Conservation (phyloP, 2,113 vertebrate genomes). For the Puffinus mauretanicus region DNA sequence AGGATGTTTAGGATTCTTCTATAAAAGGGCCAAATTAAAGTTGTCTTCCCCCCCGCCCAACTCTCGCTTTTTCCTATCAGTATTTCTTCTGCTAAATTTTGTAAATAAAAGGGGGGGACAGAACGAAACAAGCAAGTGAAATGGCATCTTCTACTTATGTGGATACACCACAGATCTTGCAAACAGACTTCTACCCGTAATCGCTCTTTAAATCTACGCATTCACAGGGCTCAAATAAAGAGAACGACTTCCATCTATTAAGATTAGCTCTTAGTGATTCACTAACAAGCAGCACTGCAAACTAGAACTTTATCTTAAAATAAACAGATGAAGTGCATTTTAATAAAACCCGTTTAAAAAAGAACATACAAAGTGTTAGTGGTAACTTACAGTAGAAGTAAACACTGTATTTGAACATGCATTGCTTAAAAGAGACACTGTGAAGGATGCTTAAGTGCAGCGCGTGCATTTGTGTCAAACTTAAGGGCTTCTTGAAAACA, state of each 20-base stretch:
- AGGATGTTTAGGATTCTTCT: neutral
- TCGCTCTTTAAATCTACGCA: neutral
- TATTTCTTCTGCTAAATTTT: neutral
- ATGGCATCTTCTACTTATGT: neutral
- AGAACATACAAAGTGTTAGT: constrained; percentile 5
- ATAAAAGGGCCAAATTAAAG: neutral
- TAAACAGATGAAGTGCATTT: neutral
- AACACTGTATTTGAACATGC: neutral
- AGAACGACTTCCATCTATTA: neutral
- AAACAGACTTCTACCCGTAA: neutral
- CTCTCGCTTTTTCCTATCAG: neutral
- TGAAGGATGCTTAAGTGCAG: neutral
- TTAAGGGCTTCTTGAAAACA: neutral
- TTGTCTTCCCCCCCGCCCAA: neutral
- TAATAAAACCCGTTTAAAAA: neutral
- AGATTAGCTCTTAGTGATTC: neutral
- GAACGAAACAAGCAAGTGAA: neutral
- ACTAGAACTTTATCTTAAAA: neutral
- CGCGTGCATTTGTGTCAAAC: no score
- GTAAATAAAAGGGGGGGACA: neutral
- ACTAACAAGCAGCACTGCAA: neutral
- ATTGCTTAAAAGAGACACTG: constrained; percentile 72
- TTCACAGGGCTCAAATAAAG: neutral
- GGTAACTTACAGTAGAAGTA: neutral
- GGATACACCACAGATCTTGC: neutral